Evolutionary conservation across 2,888 invertebrate species (phyloP).

Genomic region (Eristalis pertinax): DNA sequence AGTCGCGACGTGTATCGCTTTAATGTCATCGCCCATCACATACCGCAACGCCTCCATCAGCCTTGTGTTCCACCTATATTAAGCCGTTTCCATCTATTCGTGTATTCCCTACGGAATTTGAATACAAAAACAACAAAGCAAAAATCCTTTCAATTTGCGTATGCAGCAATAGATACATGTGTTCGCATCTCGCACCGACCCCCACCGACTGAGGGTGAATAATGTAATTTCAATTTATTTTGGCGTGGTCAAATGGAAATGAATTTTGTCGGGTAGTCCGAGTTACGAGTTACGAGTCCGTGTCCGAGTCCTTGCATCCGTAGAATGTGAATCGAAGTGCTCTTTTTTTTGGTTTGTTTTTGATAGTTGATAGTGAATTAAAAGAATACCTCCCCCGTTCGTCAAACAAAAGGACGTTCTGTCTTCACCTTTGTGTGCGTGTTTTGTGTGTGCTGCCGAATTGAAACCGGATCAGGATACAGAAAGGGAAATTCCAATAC

Average conservation of each 20-base stretch:
- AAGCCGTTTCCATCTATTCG: conserved; percentile 32
- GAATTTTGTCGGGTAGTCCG: conserved; percentile 42
- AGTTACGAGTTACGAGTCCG: not conserved
- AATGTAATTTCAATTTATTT: conserved; percentile 71
- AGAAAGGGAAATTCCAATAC: conserved; percentile 34
- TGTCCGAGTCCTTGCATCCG: not conserved
- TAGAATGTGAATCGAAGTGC: conserved; percentile 29
- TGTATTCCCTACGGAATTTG: conserved; percentile 53
- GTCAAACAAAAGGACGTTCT: conserved; percentile 41
- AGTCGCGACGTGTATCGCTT: conserved; percentile 32
- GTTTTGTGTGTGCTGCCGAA: not conserved
- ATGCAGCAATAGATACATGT: conserved; percentile 67
- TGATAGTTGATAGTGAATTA: conserved; percentile 24
- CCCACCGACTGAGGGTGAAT: conserved; percentile 41
- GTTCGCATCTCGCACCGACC: conserved; percentile 33
- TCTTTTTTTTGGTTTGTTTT: not conserved
- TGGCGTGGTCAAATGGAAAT: conserved; percentile 71
- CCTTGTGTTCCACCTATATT: conserved; percentile 32
- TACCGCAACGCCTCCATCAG: conserved; percentile 19
- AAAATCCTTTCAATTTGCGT: conserved; percentile 69
- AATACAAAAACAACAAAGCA: conserved; percentile 44
- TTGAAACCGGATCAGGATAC: not conserved
- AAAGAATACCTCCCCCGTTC: not conserved
- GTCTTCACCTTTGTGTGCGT: conserved; percentile 14
- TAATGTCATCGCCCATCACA: conserved; percentile 44